Percentiles rank a stretch among this genome's conserved stretches.
phyloP scores from a whole-genome alignment of 1,140 invertebrate species.

The Conus betulinus region DNA sequence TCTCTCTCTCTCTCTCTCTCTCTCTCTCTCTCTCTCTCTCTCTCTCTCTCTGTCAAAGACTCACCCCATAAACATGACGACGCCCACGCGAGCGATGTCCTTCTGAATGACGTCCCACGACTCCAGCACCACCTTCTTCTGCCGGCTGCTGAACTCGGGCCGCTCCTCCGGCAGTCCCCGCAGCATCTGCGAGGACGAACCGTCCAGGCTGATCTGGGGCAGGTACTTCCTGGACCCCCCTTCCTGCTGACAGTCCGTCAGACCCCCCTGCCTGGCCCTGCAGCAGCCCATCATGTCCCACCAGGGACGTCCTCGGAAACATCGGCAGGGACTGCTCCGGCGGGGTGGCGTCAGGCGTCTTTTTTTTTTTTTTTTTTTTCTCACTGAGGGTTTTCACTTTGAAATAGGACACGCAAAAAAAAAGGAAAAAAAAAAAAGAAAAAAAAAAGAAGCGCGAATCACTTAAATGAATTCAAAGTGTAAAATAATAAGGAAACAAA shows the following conservation, averaged over 20 bases:
- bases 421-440: too few relatives aligned
- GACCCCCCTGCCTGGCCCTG: too few relatives aligned
- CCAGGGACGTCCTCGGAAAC: too few relatives aligned
- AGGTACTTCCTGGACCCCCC: slow-evolving; percentile 36
- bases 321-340: too few relatives aligned
- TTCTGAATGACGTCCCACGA: slow-evolving; percentile 78
- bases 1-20: neutral
- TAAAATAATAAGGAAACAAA: too few relatives aligned
- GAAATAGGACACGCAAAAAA: too few relatives aligned
- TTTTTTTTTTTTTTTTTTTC: too few relatives aligned
- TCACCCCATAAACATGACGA: slow-evolving; percentile 78
- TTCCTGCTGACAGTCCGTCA: neutral
- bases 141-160: slow-evolving; percentile 71
- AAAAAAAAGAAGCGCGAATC: too few relatives aligned
- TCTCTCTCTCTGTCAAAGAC: slow-evolving; percentile 25
- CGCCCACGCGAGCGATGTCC: slow-evolving; percentile 78
- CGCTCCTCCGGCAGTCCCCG: slow-evolving; percentile 33
- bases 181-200: slow-evolving; percentile 20
- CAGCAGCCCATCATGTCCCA: too few relatives aligned
- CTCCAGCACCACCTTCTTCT: slow-evolving; percentile 74
- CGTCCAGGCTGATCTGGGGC: slow-evolving; percentile 36
- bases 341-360: too few relatives aligned
- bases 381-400: too few relatives aligned
- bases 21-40: neutral
- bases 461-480: too few relatives aligned